Conservation (phyloP, 2,888 invertebrate species). For the Agapostemon virescens region DNA sequence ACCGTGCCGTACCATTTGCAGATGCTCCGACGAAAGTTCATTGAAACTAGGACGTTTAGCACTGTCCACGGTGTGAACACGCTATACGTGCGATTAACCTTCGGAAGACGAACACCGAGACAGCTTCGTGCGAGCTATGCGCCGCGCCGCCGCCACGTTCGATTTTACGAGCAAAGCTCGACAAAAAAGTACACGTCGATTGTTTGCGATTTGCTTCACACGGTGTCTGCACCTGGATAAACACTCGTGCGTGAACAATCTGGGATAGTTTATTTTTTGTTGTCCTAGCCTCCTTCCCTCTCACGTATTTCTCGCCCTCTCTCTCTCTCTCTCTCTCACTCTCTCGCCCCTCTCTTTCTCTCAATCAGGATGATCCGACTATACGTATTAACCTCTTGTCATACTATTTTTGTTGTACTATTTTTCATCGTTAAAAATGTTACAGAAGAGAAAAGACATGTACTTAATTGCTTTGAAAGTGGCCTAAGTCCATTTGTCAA, state of each 20-base stretch:
- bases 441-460: too few relatives aligned
- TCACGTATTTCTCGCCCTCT: too few relatives aligned
- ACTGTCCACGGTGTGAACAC: neutral
- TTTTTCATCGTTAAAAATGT: too few relatives aligned
- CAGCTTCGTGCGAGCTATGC: neutral
- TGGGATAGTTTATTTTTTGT: neutral
- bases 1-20: neutral
- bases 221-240: neutral
- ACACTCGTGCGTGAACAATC: conserved; percentile 1
- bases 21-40: conserved; percentile 12
- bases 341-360: too few relatives aligned
- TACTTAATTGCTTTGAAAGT: too few relatives aligned
- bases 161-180: neutral
- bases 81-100: neutral
- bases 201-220: neutral
- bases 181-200: neutral
- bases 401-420: too few relatives aligned
- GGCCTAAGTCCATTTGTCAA: too few relatives aligned
- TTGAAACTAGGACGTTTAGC: neutral
- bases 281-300: neutral
- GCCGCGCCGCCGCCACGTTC: neutral
- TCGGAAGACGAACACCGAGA: neutral
- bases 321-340: neutral
- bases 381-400: too few relatives aligned
- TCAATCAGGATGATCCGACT: too few relatives aligned